A percentile compares a stretch with the other conserved stretches of the same genome.
Evolutionary conservation across 2,888 invertebrate genomes (phyloP).

Genomic region (Luffia ferchaultella): DNA sequence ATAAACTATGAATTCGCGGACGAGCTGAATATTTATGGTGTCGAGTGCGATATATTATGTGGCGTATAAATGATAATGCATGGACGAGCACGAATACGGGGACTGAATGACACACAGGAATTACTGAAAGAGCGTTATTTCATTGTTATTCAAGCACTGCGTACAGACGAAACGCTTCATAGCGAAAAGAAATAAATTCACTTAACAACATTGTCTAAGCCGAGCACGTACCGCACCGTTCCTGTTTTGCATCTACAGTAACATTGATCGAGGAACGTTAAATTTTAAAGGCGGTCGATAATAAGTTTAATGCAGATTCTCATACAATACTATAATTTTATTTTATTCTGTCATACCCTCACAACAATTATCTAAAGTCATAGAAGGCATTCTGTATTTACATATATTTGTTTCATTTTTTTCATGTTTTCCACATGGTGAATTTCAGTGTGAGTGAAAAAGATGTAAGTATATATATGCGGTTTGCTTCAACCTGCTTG

Average conservation of each 20-base stretch:
- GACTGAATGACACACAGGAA: slow-evolving; percentile 10
- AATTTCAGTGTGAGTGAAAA: too few species aligned
- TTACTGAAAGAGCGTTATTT: slow-evolving; percentile 4
- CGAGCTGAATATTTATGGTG: slow-evolving; percentile 45
- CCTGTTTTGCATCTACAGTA: neutral
- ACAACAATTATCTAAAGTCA: too few species aligned
- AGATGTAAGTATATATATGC: too few species aligned
- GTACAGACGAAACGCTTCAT: neutral
- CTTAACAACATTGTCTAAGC: neutral
- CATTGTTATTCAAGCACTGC: slow-evolving; percentile 4
- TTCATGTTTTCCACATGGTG: too few species aligned
- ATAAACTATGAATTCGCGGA: slow-evolving; percentile 35
- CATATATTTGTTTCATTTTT: too few species aligned
- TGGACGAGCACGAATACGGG: slow-evolving; percentile 22
- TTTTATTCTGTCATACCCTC: too few species aligned
- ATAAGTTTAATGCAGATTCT: too few species aligned
- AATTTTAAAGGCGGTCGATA: neutral
- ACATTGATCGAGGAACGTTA: neutral
- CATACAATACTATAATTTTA: too few species aligned
- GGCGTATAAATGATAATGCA: slow-evolving; percentile 33
- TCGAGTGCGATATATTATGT: slow-evolving; percentile 19
- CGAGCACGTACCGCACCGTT: neutral
- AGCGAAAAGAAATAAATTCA: neutral
- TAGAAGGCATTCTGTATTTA: too few species aligned
- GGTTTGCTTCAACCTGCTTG: too few species aligned